Conservation (phyloP, 1,140 invertebrate species). For the Trialeurodes vaporariorum region DNA sequence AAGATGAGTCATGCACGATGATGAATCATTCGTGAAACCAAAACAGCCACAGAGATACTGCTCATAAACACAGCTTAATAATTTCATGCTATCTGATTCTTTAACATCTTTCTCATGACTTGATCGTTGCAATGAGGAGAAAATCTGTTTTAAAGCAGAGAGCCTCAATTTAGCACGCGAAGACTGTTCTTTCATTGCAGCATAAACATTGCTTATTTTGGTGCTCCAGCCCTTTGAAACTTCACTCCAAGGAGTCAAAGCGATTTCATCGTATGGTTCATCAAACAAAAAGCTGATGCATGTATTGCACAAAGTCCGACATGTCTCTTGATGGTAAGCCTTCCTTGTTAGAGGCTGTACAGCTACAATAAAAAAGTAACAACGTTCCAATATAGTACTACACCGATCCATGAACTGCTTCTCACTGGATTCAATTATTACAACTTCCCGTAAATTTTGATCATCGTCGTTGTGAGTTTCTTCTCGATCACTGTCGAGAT, state of each 20-base stretch:
- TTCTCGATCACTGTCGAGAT: slow-evolving; percentile 14
- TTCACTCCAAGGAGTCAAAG: neutral
- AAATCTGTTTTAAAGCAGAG: neutral
- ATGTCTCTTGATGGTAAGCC: neutral
- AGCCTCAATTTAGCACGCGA: neutral
- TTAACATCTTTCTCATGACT: neutral
- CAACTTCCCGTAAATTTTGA: neutral
- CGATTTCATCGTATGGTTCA: neutral
- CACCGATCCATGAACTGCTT: neutral
- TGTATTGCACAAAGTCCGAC: neutral
- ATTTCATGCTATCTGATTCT: neutral
- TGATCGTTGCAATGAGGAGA: neutral
- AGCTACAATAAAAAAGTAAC: neutral
- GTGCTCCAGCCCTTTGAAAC: neutral
- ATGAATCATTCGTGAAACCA: slow-evolving; percentile 35
- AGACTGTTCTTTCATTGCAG: neutral
- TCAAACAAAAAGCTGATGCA: neutral
- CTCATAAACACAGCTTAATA: slow-evolving; percentile 34
- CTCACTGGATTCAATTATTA: neutral
- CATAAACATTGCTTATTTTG: neutral
- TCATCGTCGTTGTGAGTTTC: slow-evolving; percentile 24
- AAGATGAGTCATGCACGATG: slow-evolving; percentile 26
- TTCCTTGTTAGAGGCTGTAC: neutral
- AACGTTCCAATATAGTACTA: neutral
- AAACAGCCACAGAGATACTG: slow-evolving; percentile 48